Percentiles rank a stretch among this genome's conserved stretches.
These are phyloP conservation scores for Hypanus sabinus DNA, from an alignment of 2,113 vertebrate species.

Conservation along the genomic window DNA sequence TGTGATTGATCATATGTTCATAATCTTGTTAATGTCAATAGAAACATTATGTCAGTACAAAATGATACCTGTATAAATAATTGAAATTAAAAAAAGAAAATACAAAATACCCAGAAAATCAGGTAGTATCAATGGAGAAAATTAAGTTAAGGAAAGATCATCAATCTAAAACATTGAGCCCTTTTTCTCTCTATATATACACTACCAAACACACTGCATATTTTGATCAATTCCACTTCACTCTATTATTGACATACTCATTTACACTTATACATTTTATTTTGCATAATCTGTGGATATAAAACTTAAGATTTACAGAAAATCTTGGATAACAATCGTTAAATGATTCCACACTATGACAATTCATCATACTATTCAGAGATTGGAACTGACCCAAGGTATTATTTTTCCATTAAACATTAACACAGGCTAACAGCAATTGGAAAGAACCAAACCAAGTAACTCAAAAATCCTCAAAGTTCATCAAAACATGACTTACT, in stretches of 20 bases:
- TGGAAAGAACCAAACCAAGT: background rate
- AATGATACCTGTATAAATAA: no score
- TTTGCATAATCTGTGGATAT: background rate
- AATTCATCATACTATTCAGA: background rate
- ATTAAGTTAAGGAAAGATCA: no score
- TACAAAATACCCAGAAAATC: no score
- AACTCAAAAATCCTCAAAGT: background rate
- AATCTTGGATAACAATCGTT: background rate
- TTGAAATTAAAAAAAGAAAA: no score
- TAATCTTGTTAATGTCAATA: background rate
- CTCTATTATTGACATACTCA: background rate
- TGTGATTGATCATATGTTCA: background rate
- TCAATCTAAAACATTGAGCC: no score
- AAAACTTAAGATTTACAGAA: no score
- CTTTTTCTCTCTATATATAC: no score
- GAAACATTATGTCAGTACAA: background rate
- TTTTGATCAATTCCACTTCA: no score
- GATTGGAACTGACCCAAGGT: background rate
- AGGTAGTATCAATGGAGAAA: no score
- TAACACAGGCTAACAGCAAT: background rate
- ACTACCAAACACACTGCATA: no score
- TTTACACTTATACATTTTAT: background rate
- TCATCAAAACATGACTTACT: background rate
- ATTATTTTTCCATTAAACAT: background rate
- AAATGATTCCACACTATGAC: background rate